These are phyloP conservation scores for Porites lutea DNA, from an alignment of 64 coral and sea anemone genomes.

Conservation along the genomic window DNA sequence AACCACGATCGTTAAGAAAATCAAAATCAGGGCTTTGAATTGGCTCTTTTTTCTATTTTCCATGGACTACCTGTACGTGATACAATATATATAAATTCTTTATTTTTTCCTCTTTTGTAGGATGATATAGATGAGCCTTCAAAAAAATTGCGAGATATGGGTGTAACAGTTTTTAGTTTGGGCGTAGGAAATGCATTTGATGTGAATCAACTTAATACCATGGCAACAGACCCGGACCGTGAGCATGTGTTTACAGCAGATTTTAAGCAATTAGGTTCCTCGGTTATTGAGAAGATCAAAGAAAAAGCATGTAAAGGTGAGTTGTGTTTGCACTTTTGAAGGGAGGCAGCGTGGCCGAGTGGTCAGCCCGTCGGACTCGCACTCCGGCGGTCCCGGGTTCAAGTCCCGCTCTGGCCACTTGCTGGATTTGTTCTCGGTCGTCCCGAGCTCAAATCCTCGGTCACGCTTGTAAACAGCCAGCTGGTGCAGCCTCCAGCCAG, in stretches of 20 bases:
- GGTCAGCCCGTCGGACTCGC: too few relatives aligned
- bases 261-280: slow-evolving; percentile 34
- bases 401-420: too few relatives aligned
- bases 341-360: too few relatives aligned
- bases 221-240: slow-evolving; percentile 67
- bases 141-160: slow-evolving; percentile 40
- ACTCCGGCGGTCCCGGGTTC: too few relatives aligned
- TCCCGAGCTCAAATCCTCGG: too few relatives aligned
- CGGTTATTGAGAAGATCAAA: slow-evolving; percentile 66
- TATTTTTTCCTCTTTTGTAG: not conserved
- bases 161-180: slow-evolving; percentile 54
- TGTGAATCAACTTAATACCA: slow-evolving; percentile 23
- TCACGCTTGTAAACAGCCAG: too few relatives aligned
- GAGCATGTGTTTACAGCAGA: slow-evolving; percentile 74
- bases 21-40: too few relatives aligned
- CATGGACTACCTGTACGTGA: too few relatives aligned
- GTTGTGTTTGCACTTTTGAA: not conserved
- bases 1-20: too few relatives aligned
- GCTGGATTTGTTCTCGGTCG: too few relatives aligned
- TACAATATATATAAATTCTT: not conserved
- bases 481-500: too few relatives aligned
- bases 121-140: slow-evolving; percentile 49
- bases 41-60: too few relatives aligned
- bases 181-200: slow-evolving; percentile 60
- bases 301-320: slow-evolving; percentile 57